These are phyloP conservation scores for Dascillus cervinus DNA, from an alignment of 2,888 invertebrate species.

Conservation along the genomic window DNA sequence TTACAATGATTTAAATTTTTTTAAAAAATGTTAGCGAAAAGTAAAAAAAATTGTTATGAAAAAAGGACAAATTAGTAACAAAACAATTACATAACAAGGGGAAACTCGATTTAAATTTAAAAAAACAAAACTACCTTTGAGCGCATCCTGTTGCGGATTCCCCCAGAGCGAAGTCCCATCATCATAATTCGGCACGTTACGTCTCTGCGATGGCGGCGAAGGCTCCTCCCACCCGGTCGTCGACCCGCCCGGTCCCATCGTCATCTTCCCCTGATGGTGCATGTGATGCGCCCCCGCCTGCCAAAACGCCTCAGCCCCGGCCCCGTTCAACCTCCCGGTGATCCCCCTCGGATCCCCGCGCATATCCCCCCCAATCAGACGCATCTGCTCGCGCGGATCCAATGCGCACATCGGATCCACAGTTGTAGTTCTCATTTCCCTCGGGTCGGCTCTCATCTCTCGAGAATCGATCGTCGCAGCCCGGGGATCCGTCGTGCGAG, in stretches of 20 bases:
- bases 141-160: slow-evolving; percentile 42
- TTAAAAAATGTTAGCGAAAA: too few relatives aligned
- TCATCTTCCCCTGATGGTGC: slow-evolving; percentile 48
- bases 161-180: slow-evolving; percentile 92
- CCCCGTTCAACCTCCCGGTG: slow-evolving; percentile 75
- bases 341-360: slow-evolving; percentile 69
- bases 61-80: too few relatives aligned
- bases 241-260: slow-evolving; percentile 31
- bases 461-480: slow-evolving; percentile 45
- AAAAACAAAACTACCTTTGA: too few relatives aligned
- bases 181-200: slow-evolving; percentile 74
- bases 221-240: slow-evolving; percentile 83
- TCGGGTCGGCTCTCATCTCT: slow-evolving; percentile 54
- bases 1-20: too few relatives aligned
- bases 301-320: slow-evolving; percentile 67
- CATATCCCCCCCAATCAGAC: slow-evolving; percentile 55
- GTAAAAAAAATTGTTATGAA: too few relatives aligned
- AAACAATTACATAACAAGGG: too few relatives aligned
- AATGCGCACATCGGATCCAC: slow-evolving; percentile 49
- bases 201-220: slow-evolving; percentile 77
- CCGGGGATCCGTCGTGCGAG: slow-evolving; percentile 40
- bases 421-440: slow-evolving; percentile 49
- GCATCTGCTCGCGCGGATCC: slow-evolving; percentile 45
- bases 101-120: too few relatives aligned
- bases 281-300: slow-evolving; percentile 46